Base-by-base conservation (phyloP, 2,888 invertebrate genomes). In the Bombylius discolor region DNA sequence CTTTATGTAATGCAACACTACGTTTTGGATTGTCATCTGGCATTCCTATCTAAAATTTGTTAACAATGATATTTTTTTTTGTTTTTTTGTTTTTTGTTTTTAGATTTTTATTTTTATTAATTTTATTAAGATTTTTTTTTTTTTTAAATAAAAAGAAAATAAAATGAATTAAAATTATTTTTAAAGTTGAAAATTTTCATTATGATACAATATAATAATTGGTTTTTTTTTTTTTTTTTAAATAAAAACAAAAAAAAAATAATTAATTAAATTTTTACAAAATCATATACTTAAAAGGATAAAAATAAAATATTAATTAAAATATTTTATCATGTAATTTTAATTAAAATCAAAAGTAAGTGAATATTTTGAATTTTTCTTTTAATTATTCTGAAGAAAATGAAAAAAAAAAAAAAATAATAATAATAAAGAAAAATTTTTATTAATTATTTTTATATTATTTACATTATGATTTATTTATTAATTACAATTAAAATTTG, bases 11-110 rank as follows among this genome's bases (percentile, higher is more conserved):
- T 61, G 61, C 61, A 61, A 58, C 57, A 58, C 61, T 61, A 61
- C 63, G 62, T 58, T 62, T 63, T 63, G 64, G 64, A 64, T 64
- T 64, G 64, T 64, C 64, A 58, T 61, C 60, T 62, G 63, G 64
- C 62, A 63, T 63, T 63, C 64, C 64, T 64, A 64, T 62, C 64
- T 64, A 64, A 60, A 62, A 63, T 63, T 42, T 55, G 62, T 60
- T 62, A 62, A 61, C 56, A 62, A 11, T 42, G 8, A 11, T 42
- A 11, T 42, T 42, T 42, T 42, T 4, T 42, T 42, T 8, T 11
- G 4, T 11, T 42, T 42, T 5, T 11, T 42, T 42, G 4, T 42
- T 42, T 11, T 4, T 42, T 42, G 5, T 42, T 42, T 42, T 42
- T 11, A 42, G 8, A 11, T 42, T 36, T 36, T 51, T 58, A 23